Conservation (phyloP, 2,888 invertebrate species). For the Orthosia gracilis region DNA sequence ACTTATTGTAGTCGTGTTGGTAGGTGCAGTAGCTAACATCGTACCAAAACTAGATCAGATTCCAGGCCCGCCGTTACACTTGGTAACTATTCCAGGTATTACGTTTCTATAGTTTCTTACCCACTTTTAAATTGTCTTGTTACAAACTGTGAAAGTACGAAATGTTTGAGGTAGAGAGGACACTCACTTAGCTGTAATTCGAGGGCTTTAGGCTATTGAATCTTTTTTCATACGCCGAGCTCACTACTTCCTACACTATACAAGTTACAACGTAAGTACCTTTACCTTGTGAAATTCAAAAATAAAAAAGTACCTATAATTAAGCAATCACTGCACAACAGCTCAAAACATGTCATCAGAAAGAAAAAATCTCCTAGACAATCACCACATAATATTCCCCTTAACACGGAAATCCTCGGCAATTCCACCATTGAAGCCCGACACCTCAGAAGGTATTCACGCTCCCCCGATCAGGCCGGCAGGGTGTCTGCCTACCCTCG, state of each 20-base stretch:
- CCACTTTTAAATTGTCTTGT: not conserved
- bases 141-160: too few species aligned
- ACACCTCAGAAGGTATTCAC: slow-evolving; percentile 61
- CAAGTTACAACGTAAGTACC: too few species aligned
- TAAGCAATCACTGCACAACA: not conserved
- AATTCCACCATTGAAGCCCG: slow-evolving; percentile 45
- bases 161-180: too few species aligned
- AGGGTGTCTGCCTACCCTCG: slow-evolving; percentile 52
- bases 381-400: slow-evolving; percentile 30
- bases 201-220: too few species aligned
- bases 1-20: not conserved
- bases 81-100: not conserved
- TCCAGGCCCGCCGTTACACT: not conserved
- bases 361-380: slow-evolving; percentile 8
- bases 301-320: too few species aligned
- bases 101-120: not conserved
- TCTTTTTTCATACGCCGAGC: not conserved
- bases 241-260: too few species aligned
- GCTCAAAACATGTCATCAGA: not conserved
- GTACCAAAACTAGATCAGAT: not conserved
- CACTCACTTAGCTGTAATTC: not conserved
- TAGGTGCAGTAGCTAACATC: not conserved
- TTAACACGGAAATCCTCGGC: slow-evolving; percentile 37
- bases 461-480: slow-evolving; percentile 46
- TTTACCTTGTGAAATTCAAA: too few species aligned